Conservation (phyloP, 2,113 vertebrate species). For the Alethe diademata region DNA sequence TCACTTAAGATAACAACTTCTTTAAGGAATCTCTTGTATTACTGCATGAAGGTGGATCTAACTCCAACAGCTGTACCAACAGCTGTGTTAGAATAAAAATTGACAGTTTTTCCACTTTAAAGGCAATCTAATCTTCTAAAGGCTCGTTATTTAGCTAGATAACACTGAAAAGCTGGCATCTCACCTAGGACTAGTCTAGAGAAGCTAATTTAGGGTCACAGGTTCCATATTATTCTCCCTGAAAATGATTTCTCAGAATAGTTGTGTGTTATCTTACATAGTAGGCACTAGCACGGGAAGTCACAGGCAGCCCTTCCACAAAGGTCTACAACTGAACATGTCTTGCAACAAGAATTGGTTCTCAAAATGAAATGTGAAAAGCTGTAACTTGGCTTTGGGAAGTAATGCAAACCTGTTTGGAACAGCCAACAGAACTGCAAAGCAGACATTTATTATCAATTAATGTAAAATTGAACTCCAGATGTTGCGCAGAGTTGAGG, state of each 20-base stretch:
- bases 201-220: background rate
- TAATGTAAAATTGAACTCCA: background rate
- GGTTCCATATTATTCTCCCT: background rate
- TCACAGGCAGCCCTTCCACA: background rate
- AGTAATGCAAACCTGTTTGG: background rate
- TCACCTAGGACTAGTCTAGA: background rate
- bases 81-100: background rate
- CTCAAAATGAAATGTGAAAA: background rate
- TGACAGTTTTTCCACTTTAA: background rate
- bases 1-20: background rate
- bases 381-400: background rate
- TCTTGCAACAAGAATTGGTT: background rate
- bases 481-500: background rate
- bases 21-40: background rate
- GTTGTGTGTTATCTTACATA: rapidly evolving
- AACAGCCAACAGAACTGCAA: background rate
- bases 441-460: background rate
- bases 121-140: background rate
- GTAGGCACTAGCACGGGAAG: background rate
- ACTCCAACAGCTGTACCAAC: background rate
- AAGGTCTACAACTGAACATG: background rate
- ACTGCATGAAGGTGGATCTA: background rate
- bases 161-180: background rate
- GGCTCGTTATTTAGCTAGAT: background rate
- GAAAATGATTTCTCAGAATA: background rate